Conservation (phyloP, 1,140 invertebrate genomes). For the Camponotus pennsylvanicus region DNA sequence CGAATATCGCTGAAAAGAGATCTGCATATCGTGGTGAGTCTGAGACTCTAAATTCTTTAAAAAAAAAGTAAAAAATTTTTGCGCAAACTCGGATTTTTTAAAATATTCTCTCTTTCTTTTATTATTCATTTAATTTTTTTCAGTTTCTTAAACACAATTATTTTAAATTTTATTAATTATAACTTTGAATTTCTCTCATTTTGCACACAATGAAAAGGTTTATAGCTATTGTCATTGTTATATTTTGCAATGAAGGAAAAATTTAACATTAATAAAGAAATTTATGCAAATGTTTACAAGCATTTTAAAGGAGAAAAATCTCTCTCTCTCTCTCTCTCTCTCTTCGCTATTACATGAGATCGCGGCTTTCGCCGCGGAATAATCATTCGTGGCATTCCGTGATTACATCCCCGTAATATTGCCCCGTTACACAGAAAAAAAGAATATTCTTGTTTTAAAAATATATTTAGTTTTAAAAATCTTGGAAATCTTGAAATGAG, state of each 20-base stretch:
- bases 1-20: conserved; percentile 20
- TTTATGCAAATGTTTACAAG: neutral
- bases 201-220: neutral
- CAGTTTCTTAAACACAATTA: neutral
- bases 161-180: neutral
- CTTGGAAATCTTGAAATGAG: no score
- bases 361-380: conserved; percentile 21
- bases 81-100: neutral
- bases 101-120: neutral
- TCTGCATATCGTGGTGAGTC: neutral
- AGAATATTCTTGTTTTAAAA: no score
- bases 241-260: neutral
- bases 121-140: neutral
- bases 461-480: no score
- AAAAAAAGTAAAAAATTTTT: neutral
- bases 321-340: no score
- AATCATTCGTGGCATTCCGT: neutral
- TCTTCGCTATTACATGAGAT: neutral
- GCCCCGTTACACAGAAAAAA: neutral
- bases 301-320: conserved; percentile 59
- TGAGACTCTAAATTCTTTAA: neutral
- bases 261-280: neutral
- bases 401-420: neutral
- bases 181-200: neutral
- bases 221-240: neutral